Base-by-base conservation (phyloP, 2,113 vertebrate genomes). In the Tachysurus fulvidraco region DNA sequence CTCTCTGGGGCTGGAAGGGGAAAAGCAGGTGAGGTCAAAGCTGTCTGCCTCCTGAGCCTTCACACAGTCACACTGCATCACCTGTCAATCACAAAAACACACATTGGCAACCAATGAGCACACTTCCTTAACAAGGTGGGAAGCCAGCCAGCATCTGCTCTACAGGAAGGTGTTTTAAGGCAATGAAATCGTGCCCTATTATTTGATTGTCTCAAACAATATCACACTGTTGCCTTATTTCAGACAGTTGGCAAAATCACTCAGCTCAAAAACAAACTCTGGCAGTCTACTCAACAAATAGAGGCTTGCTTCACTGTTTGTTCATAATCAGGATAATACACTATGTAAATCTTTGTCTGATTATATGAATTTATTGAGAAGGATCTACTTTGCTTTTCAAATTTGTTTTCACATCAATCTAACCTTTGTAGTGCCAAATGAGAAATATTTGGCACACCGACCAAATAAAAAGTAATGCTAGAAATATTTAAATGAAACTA, bases 1-100 rank as follows among this genome's bases (percentile, higher is more conserved):
- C 90, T 99, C 98, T 0, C 97, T 95, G 3, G 96, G 95, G 88
- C 96, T 97, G 69, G 96, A 94, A 0, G 96, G 96, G 28, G 95
- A 97, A 88, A 97, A 95, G 0, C 94, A 93, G 2, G 95, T 94
- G 0, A 94, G 93, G 90, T 97, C 96, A 89, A 95, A 81, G 85
- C 92, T 93, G 82, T 96, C 91, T 0, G 90, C 94, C 92, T 97
- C 96, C 93, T 97, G 96, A 84, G 96, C 87, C 59, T 94, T 94
- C 87, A 95, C 89, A 1, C 93, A 97, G 92, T 98, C 97, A 5
- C 96, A 97, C 25, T 95, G 94, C 97, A 99, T 98, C 84, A 99
- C 96, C 98, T 99, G 95, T 50, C 84, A 87, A 87, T 46, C 82
- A 87, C 84, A 59, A 54, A 88, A 82, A 69, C 74, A 91, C 36